These are phyloP conservation scores for Xerus inauris DNA, from an alignment of 2,113 vertebrate genomes.

Conservation along the genomic window DNA sequence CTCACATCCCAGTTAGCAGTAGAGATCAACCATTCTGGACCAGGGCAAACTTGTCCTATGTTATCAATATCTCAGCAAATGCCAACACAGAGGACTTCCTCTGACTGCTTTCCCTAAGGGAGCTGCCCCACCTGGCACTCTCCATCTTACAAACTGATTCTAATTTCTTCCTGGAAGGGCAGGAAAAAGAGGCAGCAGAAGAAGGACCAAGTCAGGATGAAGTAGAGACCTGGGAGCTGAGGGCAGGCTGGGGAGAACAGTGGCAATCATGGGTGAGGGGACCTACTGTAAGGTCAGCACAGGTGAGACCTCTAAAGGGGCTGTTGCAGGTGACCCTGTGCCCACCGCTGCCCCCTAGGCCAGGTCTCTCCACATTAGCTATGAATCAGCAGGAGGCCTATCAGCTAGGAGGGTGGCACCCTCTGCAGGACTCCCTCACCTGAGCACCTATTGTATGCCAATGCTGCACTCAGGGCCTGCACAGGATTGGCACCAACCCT, in stretches of 20 bases:
- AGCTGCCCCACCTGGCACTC: background rate
- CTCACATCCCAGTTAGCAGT: background rate
- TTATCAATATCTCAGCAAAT: background rate
- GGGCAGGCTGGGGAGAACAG: background rate
- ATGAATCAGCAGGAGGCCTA: background rate
- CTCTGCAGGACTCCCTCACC: no score
- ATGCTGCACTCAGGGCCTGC: background rate
- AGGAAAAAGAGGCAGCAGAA: accelerated
- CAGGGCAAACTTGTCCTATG: background rate
- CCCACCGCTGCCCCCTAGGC: no score
- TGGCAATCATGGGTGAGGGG: background rate
- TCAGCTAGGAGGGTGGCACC: background rate
- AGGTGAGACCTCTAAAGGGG: background rate
- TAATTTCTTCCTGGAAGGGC: background rate
- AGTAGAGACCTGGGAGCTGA: background rate
- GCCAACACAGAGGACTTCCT: background rate
- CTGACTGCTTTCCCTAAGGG: background rate
- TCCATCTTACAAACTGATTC: no score
- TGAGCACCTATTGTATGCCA: background rate
- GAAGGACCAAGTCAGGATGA: background rate
- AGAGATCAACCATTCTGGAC: background rate
- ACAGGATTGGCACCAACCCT: background rate
- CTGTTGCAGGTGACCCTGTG: background rate
- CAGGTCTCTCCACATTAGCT: background rate
- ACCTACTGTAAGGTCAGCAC: background rate